These are phyloP conservation scores for Heterotilapia buettikoferi DNA, from an alignment of 2,113 vertebrate genomes.

Conservation along the genomic window DNA sequence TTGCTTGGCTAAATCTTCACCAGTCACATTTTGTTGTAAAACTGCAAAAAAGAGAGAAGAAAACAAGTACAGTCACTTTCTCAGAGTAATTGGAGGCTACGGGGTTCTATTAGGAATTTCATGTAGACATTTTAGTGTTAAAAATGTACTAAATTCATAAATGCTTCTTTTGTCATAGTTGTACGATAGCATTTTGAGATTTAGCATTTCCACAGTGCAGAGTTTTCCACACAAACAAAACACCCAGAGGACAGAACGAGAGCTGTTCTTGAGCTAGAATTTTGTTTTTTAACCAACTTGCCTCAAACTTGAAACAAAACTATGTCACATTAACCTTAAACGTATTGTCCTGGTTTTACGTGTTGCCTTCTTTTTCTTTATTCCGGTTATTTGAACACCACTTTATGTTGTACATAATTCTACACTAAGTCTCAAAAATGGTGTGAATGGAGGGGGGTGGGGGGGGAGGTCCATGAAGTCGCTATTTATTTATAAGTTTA, in stretches of 20 bases:
- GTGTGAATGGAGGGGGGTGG: constrained; percentile 49
- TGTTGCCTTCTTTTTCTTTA: constrained; percentile 19
- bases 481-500: constrained; percentile 92
- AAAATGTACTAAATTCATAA: background rate
- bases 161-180: background rate
- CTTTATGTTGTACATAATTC: constrained; percentile 48
- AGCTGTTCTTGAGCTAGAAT: background rate
- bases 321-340: constrained; percentile 56
- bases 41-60: background rate
- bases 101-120: background rate
- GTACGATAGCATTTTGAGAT: background rate
- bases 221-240: background rate
- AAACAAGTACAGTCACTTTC: constrained; percentile 33
- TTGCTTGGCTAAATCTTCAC: background rate
- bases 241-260: constrained; percentile 7
- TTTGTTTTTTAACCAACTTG: constrained; percentile 53
- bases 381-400: constrained; percentile 22
- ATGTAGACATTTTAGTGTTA: background rate
- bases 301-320: constrained; percentile 74
- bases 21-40: background rate
- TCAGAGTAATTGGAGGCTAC: background rate
- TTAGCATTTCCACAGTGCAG: background rate
- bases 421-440: constrained; percentile 41
- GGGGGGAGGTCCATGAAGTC: constrained; percentile 65
- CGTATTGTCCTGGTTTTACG: constrained; percentile 1